Evolutionary conservation across 2,797 vertebrate genomes (phyloP), one percentile per base, ranked within the genome.

Genomic region (Australoheros facetus): DNA sequence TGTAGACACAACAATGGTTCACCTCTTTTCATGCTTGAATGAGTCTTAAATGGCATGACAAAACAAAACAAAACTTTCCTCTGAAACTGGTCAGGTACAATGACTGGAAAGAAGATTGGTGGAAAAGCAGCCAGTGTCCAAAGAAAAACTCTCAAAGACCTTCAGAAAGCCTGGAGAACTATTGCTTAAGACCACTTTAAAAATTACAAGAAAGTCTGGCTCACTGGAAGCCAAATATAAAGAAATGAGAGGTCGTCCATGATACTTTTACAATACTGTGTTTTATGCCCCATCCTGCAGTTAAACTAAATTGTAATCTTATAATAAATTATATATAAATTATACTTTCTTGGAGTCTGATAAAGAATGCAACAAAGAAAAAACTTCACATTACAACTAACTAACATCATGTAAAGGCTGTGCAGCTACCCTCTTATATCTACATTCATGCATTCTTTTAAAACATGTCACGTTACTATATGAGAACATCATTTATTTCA

Each of bases 401-500:
- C 62, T 48, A 12, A 66, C 23, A 28, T 17, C 23, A 48, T 1
- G 2, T 17, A 2, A 71, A 53, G 45, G 54, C 30, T 17, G 16
- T 1, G 21, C 21, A 34, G 1, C 4, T 48, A n/a, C 5, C 4
- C 6, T n/a, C 12, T 32, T 8, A 55, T 21, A 13, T 70, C 81
- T 37, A 28, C 26, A 78, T 79, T 4, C 32, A 10, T 59, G 17
- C 37, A 56, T 76, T 17, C 7, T 45, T 60, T 78, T 71, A 74
- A 82, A 85, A 71, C 54, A 3, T 7, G 21, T 78, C 62, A 73
- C 55, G 48, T 13, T 55, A 39, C 73, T 75, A 53, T 34, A 74
- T 73, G 60, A 90, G 66, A 23, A 58, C 60, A 37, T 75, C 39
- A 77, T 80, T 71, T 75, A 32, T 78, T 83, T 74, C 57, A 89